A percentile compares a stretch with the other conserved stretches of the same genome.
Conservation (phyloP, 2,113 vertebrate species). For the Isurus oxyrinchus region DNA sequence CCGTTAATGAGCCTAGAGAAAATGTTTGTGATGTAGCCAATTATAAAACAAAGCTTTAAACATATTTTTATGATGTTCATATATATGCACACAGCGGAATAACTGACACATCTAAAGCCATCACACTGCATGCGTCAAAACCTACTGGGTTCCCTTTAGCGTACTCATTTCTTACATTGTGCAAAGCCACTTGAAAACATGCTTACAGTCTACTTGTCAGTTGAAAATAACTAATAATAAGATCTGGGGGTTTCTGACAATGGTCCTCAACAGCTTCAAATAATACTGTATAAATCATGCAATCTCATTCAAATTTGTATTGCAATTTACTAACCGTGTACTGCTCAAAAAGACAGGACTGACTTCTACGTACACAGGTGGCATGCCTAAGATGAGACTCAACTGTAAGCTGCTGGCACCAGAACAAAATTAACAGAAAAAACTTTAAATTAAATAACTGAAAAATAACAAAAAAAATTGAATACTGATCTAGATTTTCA, state of each 20-base stretch:
- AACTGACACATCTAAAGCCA: constrained; percentile 36
- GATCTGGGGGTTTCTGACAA: constrained; percentile 34
- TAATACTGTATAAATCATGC: constrained; percentile 37
- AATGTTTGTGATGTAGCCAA: constrained; percentile 35
- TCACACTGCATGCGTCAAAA: constrained; percentile 31
- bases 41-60: constrained; percentile 36
- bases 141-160: constrained; percentile 33
- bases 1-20: constrained; percentile 29
- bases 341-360: constrained; percentile 23
- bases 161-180: constrained; percentile 24
- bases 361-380: background rate
- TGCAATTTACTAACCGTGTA: background rate
- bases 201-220: constrained; percentile 36
- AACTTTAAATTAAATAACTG: background rate
- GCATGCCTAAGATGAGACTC: background rate
- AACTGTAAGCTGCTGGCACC: background rate
- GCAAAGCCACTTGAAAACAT: constrained; percentile 34
- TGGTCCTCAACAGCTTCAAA: constrained; percentile 32
- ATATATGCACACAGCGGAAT: constrained; percentile 33
- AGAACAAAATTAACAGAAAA: background rate
- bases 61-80: constrained; percentile 31
- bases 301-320: constrained; percentile 33
- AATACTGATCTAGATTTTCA: background rate
- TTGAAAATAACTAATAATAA: constrained; percentile 33
- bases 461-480: background rate